Base-by-base conservation (phyloP, 2,888 invertebrate genomes). In the Trissonchulus latispiculum region DNA sequence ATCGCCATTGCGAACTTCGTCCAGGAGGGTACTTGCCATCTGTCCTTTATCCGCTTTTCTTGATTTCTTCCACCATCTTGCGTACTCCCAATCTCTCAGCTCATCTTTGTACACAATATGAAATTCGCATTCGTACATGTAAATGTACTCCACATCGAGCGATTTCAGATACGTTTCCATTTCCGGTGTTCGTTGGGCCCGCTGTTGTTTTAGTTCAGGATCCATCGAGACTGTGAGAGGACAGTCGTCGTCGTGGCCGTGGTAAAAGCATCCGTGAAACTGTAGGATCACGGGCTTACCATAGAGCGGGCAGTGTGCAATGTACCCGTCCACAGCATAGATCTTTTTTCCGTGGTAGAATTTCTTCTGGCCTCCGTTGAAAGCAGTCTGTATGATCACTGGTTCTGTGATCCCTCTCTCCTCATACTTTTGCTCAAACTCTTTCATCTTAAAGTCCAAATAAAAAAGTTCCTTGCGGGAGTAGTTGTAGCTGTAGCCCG, bases 291-390 rank as follows among this genome's bases (percentile, higher is more conserved):
- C 33, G 8, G 66, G 32, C 29, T n/a, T 64, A n/a, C 8, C 29
- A 29, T 64, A 32, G 15, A 31, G 32, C 32, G 15, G 33, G 32
- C 29, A 32, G 8, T n/a, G 8, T 8, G 66, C 32, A n/a, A 64
- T 64, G n/a, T 64, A 64, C 8, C 66, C 66, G 15, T 64, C 66
- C 8, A 64, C 66, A 8, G 29, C 18, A 35, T 64, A 64, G 15
- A 29, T 64, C 8, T 18, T 18, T n/a, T 31, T 15, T 15, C 66
- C 66, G 8, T 64, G 66, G 8, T 64, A 29, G 29, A 64, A 18
- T 64, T 64, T 64, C 29, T 64, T 64, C n/a, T 64, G 66, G 8
- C 66, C 66, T 15, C 66, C 66, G n/a, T 64, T 64, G 29, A 64
- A 64, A 18, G 32, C 18, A 18, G 29, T 31, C 33, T 64, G 66